Conservation (phyloP, 2,113 vertebrate species). For the Chauna torquata region DNA sequence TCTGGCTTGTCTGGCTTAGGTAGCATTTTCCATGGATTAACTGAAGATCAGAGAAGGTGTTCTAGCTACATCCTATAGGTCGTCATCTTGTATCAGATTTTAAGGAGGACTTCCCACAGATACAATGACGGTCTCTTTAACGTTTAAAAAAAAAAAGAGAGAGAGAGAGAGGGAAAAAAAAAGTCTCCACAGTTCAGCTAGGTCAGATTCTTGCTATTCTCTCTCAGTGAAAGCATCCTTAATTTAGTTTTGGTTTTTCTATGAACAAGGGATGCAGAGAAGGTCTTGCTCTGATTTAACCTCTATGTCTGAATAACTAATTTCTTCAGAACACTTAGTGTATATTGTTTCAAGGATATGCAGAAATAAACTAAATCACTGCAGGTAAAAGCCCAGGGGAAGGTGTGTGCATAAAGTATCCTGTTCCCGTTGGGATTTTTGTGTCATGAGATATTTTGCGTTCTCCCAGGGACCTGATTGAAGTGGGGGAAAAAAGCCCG, state of each 20-base stretch:
- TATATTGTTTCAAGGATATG: neutral
- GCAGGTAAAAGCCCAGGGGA: neutral
- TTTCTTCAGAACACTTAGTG: neutral
- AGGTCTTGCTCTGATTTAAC: neutral
- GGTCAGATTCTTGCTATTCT: neutral
- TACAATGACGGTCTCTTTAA: neutral
- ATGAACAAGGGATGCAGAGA: neutral
- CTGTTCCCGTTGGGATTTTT: neutral
- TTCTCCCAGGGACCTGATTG: neutral
- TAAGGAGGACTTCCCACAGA: neutral
- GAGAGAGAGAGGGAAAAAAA: neutral
- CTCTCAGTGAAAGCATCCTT: neutral
- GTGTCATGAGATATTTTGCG: rapidly evolving
- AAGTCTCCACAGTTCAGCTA: neutral
- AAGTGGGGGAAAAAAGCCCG: neutral
- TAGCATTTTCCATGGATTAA: neutral
- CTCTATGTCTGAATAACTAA: neutral
- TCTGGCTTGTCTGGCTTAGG: neutral
- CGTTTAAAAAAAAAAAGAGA: neutral
- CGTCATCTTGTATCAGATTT: neutral
- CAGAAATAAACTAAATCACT: neutral
- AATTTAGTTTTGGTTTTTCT: neutral
- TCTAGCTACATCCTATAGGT: neutral
- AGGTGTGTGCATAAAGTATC: neutral
- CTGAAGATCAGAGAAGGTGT: neutral